Base-by-base conservation (phyloP, 2,888 invertebrate species). In the Copidosoma aretas region DNA sequence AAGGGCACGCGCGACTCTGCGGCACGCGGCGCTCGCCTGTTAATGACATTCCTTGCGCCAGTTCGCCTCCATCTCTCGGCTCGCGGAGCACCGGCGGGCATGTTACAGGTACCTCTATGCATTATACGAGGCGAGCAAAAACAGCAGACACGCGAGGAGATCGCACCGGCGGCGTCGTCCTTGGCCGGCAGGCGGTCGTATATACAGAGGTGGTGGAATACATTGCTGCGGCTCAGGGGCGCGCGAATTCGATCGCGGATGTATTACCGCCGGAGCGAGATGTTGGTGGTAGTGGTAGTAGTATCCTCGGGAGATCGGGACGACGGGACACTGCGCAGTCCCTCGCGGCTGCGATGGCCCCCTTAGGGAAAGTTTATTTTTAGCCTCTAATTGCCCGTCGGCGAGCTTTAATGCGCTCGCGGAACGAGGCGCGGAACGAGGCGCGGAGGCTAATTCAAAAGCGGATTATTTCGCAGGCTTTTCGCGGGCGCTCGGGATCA, bases 191-290 rank as follows among this genome's bases (percentile, higher is more conserved):
- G 32, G 32, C n/a, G n/a, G n/a, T n/a, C n/a, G n/a, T n/a, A n/a
- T 32, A 32, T 32, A 32, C 8, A 32, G 3, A 3, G 32, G 32
- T 32, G 8, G 8, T 32, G 32, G 75, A 80, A 80, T n/a, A n/a
- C n/a, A n/a, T n/a, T n/a, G 80, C 77, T 78, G n/a, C n/a, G 76
- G 80, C 77, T 76, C 80, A 80, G 76, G 80, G 80, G 75, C 76
- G 74, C 74, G 73, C 77, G 75, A 76, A 79, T 79, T 79, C 75
- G 76, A 78, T 76, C 75, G 74, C 74, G 73, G 75, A 70, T 75
- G 73, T 32, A 32, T 32, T 32, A 32, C 71, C 71, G 49, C 49
- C 3, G 4, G 17, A 17, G 10, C 77, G 75, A 77, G 74, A 75
- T 76, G 76, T 61, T 52, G 57, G 60, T 49, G 32, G 32, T 3